Evolutionary conservation across 2,797 vertebrate species (phyloP), one percentile per base, ranked within the genome.

Genomic region (Hoplostethus atlanticus): DNA sequence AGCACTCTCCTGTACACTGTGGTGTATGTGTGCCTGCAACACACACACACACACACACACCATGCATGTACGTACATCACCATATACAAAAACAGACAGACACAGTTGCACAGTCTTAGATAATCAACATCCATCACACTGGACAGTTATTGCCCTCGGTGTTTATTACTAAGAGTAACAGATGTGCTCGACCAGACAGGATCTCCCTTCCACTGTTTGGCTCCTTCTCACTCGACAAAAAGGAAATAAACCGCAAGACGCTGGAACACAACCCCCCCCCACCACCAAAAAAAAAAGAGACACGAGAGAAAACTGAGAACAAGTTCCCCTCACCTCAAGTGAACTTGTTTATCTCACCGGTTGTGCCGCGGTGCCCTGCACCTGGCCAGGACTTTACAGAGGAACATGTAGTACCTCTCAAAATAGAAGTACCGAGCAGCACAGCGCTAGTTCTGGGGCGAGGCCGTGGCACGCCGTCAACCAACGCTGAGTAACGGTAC

Each of bases 1-100:
- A 94, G 7, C 77, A 95, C 88, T 12, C 1, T 85, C 73, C 69
- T 87, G 89, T 93, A 93, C 74, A 51, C 58, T 0, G 75, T 89
- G 5, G 55, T 53, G 3, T 67, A 71, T 3, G 73, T 89, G 51
- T 81, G 68, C 50, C 94, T 94, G 83, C 55, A 83, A 46, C 21
- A 54, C 58, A 64, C 34, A 8, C 54, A 48, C 53, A 48, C 53
- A 47, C 52, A 48, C 54, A 53, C 51, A 56, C 40, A 44, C 52
- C 60, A 38, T 10, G 46, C n/a, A 59, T 17, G 11, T 40, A 47
- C 46, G 38, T 44, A 42, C 28, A 50, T 7, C 1, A 3, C 1
- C 58, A 31, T 9, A 47, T 5, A 48, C 50, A 53, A 11, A 52
- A 30, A 52, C 17, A 17, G 9, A 34, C 54, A n/a, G 5, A 34